Evolutionary conservation across 2,797 vertebrate species (phyloP), one percentile per base, ranked within the genome.

Genomic region (Botia almorhae): DNA sequence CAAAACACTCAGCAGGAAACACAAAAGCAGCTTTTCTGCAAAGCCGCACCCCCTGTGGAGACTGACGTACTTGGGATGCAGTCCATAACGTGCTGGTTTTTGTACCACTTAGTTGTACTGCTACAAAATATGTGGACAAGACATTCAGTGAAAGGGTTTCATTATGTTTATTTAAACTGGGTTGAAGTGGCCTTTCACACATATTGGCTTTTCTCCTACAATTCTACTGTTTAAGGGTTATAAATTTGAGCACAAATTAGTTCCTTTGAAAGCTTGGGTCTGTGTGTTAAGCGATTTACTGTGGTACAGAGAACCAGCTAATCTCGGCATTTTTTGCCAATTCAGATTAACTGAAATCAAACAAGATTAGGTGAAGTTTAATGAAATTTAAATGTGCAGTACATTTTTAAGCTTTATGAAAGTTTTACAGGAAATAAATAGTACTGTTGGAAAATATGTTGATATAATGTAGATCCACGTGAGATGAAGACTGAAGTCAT

Each of bases 11-110:
- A 63, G 17, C 5, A 2, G 71, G 50, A 64, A 83, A 48, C 56
- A 46, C 63, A 56, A 55, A 51, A 78, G 51, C 53, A 23, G 75
- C 69, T 68, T 68, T 74, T 63, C 76, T 74, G 7, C 33, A 56
- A 69, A 61, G 56, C 63, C 14, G 19, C 26, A 16, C 76, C 46
- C 69, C 76, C 69, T 74, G 70, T 13, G 26, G 74, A 72, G 70
- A 55, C 12, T 21, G 64, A 56, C 19, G 46, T 60, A 72, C 19
- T 63, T 72, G 16, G 33, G 14, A 72, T 72, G 14, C 58, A 29
- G 5, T 79, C 69, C 7, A 19, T 63, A 26, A 78, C 10, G 23
- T 50, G 13, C 39, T 43, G 16, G 1, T 43, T 14, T 58, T 65
- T 14, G 11, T 36, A 6, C 1, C 55, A 19, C 4, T 55, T 10